phyloP scores from a whole-genome alignment of 2,888 invertebrate species.

The Apodemia zela region DNA sequence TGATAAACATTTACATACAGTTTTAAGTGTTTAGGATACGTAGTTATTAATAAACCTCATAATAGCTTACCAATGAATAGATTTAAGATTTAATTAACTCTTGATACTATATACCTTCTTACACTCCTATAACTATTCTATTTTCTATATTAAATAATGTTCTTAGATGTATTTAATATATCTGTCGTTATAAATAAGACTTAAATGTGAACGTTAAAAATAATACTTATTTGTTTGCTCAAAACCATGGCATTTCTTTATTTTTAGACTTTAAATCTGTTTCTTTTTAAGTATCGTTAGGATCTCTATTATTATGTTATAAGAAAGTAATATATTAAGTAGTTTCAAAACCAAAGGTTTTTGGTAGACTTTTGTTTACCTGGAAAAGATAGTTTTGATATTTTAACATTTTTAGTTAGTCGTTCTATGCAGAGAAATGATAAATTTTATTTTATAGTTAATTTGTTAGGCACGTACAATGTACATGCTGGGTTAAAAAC shows the following conservation, averaged over 20 bases:
- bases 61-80: conserved; percentile 60
- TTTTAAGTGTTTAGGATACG: conserved; percentile 23
- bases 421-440: conserved; percentile 39
- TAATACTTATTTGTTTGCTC: conserved; percentile 66
- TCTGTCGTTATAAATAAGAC: conserved; percentile 26
- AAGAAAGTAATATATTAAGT: conserved; percentile 36
- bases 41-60: conserved; percentile 42
- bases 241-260: conserved; percentile 74
- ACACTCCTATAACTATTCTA: conserved; percentile 25
- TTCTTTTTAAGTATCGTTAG: conserved; percentile 45
- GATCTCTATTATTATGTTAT: conserved; percentile 52
- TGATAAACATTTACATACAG: conserved; percentile 29
- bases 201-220: conserved; percentile 27
- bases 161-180: conserved; percentile 19
- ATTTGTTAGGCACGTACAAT: conserved; percentile 36
- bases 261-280: conserved; percentile 47
- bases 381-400: conserved; percentile 35
- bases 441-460: conserved; percentile 40
- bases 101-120: conserved; percentile 23
- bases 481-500: conserved; percentile 57
- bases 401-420: conserved; percentile 35
- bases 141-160: conserved; percentile 18
- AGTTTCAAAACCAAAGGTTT: conserved; percentile 44
- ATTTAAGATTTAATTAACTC: conserved; percentile 33
- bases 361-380: conserved; percentile 56